Conservation (phyloP, 2,113 vertebrate species). For the Ammodytes marinus region DNA sequence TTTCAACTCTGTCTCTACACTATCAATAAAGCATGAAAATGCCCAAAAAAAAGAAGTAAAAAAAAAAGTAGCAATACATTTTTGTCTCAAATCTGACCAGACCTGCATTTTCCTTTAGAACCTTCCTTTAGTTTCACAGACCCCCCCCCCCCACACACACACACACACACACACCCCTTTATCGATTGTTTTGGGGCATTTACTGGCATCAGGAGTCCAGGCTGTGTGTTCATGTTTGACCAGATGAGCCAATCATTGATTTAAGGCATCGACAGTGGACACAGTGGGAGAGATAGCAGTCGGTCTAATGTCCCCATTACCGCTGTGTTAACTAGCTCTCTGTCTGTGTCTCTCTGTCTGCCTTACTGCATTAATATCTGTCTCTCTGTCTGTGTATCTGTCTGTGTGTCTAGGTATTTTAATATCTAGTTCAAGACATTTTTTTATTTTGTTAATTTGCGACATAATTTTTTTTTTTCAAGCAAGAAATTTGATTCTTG, state of each 20-base stretch:
- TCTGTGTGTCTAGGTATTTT: background rate
- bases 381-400: background rate
- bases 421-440: background rate
- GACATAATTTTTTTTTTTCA: background rate
- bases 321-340: too few relatives aligned
- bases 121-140: too few relatives aligned
- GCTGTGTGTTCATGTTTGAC: background rate
- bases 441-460: background rate
- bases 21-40: too few relatives aligned
- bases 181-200: too few relatives aligned
- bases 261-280: background rate
- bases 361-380: background rate
- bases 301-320: too few relatives aligned
- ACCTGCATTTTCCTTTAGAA: too few relatives aligned
- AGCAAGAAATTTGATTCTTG: background rate
- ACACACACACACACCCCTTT: background rate
- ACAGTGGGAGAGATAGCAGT: background rate
- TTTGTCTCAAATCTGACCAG: too few relatives aligned
- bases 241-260: conserved; percentile 52
- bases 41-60: too few relatives aligned
- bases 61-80: too few relatives aligned
- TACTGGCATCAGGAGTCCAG: too few relatives aligned
- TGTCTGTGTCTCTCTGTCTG: background rate
- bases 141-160: background rate
- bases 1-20: too few relatives aligned